Evolutionary conservation across 1,140 invertebrate species (phyloP).

Genomic region (Bombus superbus): DNA sequence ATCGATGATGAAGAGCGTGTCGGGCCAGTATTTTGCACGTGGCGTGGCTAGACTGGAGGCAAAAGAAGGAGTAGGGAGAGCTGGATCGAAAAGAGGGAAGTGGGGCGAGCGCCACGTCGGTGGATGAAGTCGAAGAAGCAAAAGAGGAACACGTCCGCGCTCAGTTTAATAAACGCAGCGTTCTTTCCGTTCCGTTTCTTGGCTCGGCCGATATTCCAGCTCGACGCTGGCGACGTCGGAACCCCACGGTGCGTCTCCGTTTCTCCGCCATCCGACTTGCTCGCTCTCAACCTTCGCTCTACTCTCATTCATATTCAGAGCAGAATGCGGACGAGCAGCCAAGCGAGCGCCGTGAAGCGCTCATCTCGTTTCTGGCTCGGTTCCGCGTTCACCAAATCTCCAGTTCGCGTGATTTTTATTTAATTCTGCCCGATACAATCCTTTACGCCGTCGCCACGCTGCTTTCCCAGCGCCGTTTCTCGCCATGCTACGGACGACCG

Average conservation of each 20-base stretch:
- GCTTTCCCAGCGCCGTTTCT: no score
- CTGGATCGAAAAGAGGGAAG: conserved; percentile 45
- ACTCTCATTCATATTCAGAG: conserved; percentile 74
- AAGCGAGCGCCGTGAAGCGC: conserved; percentile 45
- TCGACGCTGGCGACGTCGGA: conserved; percentile 32
- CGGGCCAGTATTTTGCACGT: conserved; percentile 42
- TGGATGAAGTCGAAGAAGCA: neutral
- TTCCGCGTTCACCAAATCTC: conserved; percentile 65
- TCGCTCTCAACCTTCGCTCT: neutral
- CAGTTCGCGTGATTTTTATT: conserved; percentile 76
- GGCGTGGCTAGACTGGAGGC: conserved; percentile 14
- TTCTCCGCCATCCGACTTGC: neutral
- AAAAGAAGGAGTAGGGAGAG: no score
- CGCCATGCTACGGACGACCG: no score
- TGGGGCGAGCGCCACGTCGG: conserved; percentile 24
- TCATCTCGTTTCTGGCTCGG: conserved; percentile 59
- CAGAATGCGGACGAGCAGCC: conserved; percentile 49
- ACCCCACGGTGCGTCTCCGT: neutral
- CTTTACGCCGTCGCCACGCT: no score
- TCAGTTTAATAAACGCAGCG: conserved; percentile 78
- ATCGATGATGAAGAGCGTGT: conserved; percentile 34
- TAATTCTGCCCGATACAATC: conserved; percentile 58
- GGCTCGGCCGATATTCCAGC: conserved; percentile 64
- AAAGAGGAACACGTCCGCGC: conserved; percentile 65
- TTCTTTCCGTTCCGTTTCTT: conserved; percentile 76